Conservation (phyloP, 2,113 vertebrate species). For the Semicossyphus pulcher region DNA sequence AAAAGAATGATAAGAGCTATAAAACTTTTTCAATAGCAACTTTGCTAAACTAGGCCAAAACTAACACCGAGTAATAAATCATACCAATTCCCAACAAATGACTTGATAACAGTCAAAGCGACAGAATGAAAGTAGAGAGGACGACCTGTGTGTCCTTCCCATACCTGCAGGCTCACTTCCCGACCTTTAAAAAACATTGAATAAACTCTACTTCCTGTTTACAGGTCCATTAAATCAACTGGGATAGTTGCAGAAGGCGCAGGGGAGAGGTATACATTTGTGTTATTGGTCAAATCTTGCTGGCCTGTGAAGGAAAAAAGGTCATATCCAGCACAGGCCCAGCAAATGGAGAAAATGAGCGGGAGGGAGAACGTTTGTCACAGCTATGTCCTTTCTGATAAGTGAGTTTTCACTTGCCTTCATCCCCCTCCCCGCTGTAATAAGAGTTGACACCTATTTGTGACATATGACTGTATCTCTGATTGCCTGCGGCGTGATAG, state of each 20-base stretch:
- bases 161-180: constrained; percentile 48
- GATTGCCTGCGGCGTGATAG: constrained; percentile 84
- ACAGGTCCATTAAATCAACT: constrained; percentile 70
- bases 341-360: constrained; percentile 70
- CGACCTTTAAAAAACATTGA: constrained; percentile 53
- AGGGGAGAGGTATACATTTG: constrained; percentile 69
- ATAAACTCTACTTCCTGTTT: constrained; percentile 68
- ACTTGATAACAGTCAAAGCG: constrained; percentile 58
- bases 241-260: constrained; percentile 44
- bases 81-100: constrained; percentile 65
- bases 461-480: constrained; percentile 85
- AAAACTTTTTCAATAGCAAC: constrained; percentile 66
- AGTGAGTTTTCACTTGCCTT: constrained; percentile 77
- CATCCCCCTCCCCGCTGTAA: constrained; percentile 75
- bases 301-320: constrained; percentile 61
- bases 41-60: constrained; percentile 65
- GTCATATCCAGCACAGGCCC: constrained; percentile 55
- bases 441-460: constrained; percentile 89
- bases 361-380: constrained; percentile 59
- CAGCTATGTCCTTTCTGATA: constrained; percentile 84
- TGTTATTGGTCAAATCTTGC: constrained; percentile 69
- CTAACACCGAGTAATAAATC: constrained; percentile 66
- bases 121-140: constrained; percentile 41
- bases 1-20: constrained; percentile 48
- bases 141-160: constrained; percentile 49